Evolutionary conservation across 2,113 vertebrate genomes (phyloP), one percentile per base, ranked within the genome.

Genomic region (Odontesthes bonariensis): DNA sequence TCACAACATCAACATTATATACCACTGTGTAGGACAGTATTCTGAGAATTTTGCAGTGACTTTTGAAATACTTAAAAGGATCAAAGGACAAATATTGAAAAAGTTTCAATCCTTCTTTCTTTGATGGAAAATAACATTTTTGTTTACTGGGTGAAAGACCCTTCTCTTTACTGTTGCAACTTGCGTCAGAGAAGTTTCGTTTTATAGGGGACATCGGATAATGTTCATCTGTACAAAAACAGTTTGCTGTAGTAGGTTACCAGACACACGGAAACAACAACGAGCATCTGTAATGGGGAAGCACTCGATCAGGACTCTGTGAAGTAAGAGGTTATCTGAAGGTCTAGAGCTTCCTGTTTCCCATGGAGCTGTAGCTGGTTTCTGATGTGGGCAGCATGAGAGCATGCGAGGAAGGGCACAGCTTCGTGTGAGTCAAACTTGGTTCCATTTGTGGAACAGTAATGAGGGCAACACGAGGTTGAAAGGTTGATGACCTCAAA

Each of bases 291-390:
- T 33, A 35, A 66, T 47, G 71, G 71, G 82, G 75, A 89, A 90
- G 75, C 49, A 61, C 57, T 79, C 42, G 1, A 27, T 66, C 31
- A 19, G 12, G 27, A 59, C 56, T 86, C 60, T 79, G 62, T 74
- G 63, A 82, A 85, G 64, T 67, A 53, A 82, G 76, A 75, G 84
- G 86, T 89, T 84, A 84, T 82, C 58, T 83, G 63, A 65, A 77
- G 79, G 84, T 77, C 79, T 71, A 4, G 51, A 40, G n/a, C 83
- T 91, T 92, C 84, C 86, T 87, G 86, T 93, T 92, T 85, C 85
- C 19, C 79, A 73, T 35, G 23, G 33, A 16, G 57, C 62, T 51
- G 46, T 11, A 35, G 63, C 44, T 19, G 14, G 33, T 51, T 81
- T 52, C 54, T 55, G 47, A 47, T 59, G 70, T 17, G 65, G 73